phyloP scores from a whole-genome alignment of 2,888 invertebrate genomes.

The Drosophila mulleri region DNA sequence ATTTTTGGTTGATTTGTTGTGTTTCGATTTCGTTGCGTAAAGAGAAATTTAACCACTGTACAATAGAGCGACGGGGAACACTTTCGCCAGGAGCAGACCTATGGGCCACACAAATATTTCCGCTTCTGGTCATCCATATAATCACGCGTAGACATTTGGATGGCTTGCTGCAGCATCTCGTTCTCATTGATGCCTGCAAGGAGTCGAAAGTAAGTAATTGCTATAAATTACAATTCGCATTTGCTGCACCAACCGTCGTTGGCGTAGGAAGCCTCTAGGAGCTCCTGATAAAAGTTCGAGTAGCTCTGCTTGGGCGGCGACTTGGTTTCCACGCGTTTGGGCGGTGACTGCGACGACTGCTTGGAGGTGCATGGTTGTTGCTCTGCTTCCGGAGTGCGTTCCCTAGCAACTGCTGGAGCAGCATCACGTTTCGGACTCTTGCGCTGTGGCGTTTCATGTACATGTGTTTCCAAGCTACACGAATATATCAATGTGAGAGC shows the following conservation, averaged over 20 bases:
- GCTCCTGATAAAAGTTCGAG: slow-evolving; percentile 84
- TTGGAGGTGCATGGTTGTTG: slow-evolving; percentile 83
- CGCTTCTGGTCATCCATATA: slow-evolving; percentile 85
- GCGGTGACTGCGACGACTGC: slow-evolving; percentile 76
- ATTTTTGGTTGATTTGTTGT: slow-evolving; percentile 48
- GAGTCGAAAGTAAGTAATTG: neutral
- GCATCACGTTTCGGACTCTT: slow-evolving; percentile 80
- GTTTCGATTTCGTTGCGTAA: slow-evolving; percentile 65
- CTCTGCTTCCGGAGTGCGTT: slow-evolving; percentile 75
- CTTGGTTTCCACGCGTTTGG: slow-evolving; percentile 57
- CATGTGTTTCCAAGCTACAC: slow-evolving; percentile 46
- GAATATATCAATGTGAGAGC: neutral
- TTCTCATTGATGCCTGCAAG: slow-evolving; percentile 78
- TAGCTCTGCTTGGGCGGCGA: slow-evolving; percentile 61
- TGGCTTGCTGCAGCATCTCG: slow-evolving; percentile 85
- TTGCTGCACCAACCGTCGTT: slow-evolving; percentile 78
- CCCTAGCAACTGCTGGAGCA: slow-evolving; percentile 45
- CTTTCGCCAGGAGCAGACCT: slow-evolving; percentile 28
- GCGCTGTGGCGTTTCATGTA: slow-evolving; percentile 55
- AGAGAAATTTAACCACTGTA: slow-evolving; percentile 70
- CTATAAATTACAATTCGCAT: neutral
- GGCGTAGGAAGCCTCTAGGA: slow-evolving; percentile 85
- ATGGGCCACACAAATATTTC: slow-evolving; percentile 81
- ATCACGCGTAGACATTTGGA: slow-evolving; percentile 85
- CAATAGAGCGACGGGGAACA: slow-evolving; percentile 35